Base-by-base conservation (phyloP, 2,888 invertebrate genomes). In the Dascillus cervinus region DNA sequence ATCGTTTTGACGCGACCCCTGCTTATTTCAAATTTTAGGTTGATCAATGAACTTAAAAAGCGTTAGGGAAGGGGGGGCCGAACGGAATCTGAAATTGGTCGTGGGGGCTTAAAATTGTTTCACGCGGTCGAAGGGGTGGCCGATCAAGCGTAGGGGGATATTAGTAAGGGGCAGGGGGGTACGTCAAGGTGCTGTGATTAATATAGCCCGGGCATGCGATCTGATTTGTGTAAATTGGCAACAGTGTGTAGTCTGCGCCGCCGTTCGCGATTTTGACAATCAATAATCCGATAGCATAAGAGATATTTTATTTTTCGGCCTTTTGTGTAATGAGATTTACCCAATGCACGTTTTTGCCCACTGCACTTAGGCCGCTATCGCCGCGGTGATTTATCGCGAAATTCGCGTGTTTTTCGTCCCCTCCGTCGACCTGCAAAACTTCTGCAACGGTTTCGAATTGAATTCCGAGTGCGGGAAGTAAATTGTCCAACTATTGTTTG, bases 151-250 rank as follows among this genome's bases (percentile, higher is more conserved):
- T 44, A 37, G 34, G 47, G 43, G 46, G 51, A 46, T 44, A 44
- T 49, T 49, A 41, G 43, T 43, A 37, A 54, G 56, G 56, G 57
- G 56, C 52, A 39, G 36, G 60, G 57, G 60, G 58, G 61, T 54
- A 62, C 60, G 66, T 66, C 66, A 65, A 64, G 60, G 61, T 60
- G 59, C 57, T 56, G 64, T 69, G 69, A 70, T 70, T 70, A 70
- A 70, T 70, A 67, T 64, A 61, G 58, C 57, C 55, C 57, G 57
- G 60, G 62, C 69, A 70, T 67, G 69, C 70, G 64, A 69, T 67
- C 65, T 61, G 66, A 67, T 67, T 59, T 61, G 58, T 60, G 54
- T 57, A 59, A 60, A 61, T 62, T 60, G 61, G 60, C 59, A 58
- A 60, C 58, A 50, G 44, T 54, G 57, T 53, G 28, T 34, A 40